A percentile compares a stretch with the other conserved stretches of the same genome.
Evolutionary conservation across 2,888 invertebrate species (phyloP).

Genomic region (Bruchidius siliquastri): DNA sequence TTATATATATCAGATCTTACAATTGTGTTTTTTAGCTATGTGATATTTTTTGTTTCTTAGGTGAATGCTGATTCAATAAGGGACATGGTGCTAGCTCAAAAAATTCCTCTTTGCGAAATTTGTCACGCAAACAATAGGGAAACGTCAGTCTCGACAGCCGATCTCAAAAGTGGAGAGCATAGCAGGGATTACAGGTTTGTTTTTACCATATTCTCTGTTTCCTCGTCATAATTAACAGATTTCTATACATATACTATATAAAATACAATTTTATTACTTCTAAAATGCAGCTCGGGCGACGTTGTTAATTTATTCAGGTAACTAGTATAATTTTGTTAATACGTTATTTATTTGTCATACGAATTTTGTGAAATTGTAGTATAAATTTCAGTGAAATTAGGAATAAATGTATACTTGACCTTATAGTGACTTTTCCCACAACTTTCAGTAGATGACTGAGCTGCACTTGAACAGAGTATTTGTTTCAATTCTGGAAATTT

Average conservation of each 20-base stretch:
- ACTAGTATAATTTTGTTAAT: not conserved
- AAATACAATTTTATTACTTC: too few species aligned
- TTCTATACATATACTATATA: too few species aligned
- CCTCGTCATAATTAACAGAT: not conserved
- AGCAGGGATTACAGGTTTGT: constrained; percentile 22
- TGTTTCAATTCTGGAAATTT: too few species aligned
- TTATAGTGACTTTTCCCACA: too few species aligned
- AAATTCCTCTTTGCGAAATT: constrained; percentile 64
- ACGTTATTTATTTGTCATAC: too few species aligned
- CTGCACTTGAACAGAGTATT: too few species aligned
- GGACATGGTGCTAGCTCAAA: constrained; percentile 55
- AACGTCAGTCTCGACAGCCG: constrained; percentile 31
- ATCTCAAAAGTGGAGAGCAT: constrained; percentile 23
- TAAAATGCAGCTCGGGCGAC: not conserved
- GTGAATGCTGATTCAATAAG: constrained; percentile 58
- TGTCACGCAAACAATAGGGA: constrained; percentile 29
- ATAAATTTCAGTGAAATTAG: too few species aligned
- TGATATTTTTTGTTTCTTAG: not conserved
- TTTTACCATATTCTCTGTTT: not conserved
- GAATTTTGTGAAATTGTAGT: too few species aligned
- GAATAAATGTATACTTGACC: too few species aligned
- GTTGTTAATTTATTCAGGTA: not conserved
- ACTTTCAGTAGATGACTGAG: too few species aligned
- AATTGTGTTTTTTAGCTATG: not conserved
- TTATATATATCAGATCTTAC: too few species aligned